These are phyloP conservation scores for Scaptomyza tumidula DNA, from an alignment of 2,888 invertebrate genomes.

Conservation along the genomic window DNA sequence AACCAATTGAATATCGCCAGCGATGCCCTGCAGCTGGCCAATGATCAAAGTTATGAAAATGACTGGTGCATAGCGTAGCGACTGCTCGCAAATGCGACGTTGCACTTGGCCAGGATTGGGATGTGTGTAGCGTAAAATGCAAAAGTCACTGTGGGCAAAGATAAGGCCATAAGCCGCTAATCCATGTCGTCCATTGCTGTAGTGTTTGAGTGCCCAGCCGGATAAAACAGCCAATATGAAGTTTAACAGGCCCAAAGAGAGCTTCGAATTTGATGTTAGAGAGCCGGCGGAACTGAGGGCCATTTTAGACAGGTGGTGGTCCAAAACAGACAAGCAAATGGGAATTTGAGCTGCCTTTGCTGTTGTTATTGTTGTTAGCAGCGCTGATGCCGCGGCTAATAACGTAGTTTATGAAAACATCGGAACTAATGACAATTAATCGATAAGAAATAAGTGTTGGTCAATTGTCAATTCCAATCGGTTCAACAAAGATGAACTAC, in stretches of 20 bases:
- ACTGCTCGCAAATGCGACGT: conserved; percentile 59
- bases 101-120: conserved; percentile 71
- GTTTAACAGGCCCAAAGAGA: conserved; percentile 64
- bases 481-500: neutral
- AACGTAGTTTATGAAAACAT: conserved; percentile 4
- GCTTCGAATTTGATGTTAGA: conserved; percentile 62
- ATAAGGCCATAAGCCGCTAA: conserved; percentile 65
- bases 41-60: conserved; percentile 64
- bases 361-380: conserved; percentile 13
- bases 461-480: neutral
- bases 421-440: neutral
- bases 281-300: conserved; percentile 29
- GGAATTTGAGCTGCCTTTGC: conserved; percentile 16
- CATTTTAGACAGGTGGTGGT: conserved; percentile 32
- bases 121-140: conserved; percentile 69
- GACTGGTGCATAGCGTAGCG: conserved; percentile 65
- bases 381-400: conserved; percentile 4
- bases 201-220: conserved; percentile 69
- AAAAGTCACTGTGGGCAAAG: conserved; percentile 66
- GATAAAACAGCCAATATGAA: conserved; percentile 64
- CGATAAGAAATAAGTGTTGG: conserved; percentile 28
- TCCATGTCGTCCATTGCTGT: conserved; percentile 48
- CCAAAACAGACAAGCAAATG: conserved; percentile 30
- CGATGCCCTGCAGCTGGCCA: conserved; percentile 56
- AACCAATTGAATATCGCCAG: conserved; percentile 10